Evolutionary conservation across 2,888 invertebrate genomes (phyloP), one percentile per base, ranked within the genome.

Genomic region (Sicus ferrugineus): DNA sequence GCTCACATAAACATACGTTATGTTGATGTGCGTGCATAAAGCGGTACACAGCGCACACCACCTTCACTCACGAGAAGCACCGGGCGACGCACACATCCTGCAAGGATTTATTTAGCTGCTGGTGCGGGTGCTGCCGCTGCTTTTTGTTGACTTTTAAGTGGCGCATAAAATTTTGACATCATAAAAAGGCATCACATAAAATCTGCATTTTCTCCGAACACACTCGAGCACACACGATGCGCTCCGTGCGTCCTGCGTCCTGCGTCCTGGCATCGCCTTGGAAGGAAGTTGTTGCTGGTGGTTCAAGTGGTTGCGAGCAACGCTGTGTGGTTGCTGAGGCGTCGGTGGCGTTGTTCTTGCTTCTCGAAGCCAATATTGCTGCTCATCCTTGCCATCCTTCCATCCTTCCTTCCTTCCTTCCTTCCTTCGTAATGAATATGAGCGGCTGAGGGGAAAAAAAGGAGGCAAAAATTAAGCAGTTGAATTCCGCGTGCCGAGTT

Each of bases 131-230:
- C 5, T 21, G 58, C 21, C 30, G 31, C 4, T 34, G n/a, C 34
- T 50, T 54, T 54, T 23, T 11, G 23, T 52, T 19, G 58, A 14
- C 46, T 46, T 16, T 46, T 59, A 59, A 67, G 59, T 67, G 31
- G 48, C 67, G 59, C 59, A 59, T 50, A 59, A 46, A 59, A 58
- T 67, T 59, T 67, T 59, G 67, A 59, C 31, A 48, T 48, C 67
- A 48, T 67, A 59, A 67, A 34, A 59, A 23, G 48, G 31, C 31
- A 48, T 30, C 59, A 48, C 23, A 38, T 42, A 31, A 67, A 67
- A 67, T 67, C 59, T 59, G 48, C 31, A 59, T 67, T 59, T 67
- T 34, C 1, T 42, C 16, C 2, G 1, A 9, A 1, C 42, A n/a
- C 26, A 48, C 48, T 26, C 19, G 21, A 54, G 26, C 26, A 46